phyloP scores from a whole-genome alignment of 2,888 invertebrate genomes.

The Drosophila melanocephala region DNA sequence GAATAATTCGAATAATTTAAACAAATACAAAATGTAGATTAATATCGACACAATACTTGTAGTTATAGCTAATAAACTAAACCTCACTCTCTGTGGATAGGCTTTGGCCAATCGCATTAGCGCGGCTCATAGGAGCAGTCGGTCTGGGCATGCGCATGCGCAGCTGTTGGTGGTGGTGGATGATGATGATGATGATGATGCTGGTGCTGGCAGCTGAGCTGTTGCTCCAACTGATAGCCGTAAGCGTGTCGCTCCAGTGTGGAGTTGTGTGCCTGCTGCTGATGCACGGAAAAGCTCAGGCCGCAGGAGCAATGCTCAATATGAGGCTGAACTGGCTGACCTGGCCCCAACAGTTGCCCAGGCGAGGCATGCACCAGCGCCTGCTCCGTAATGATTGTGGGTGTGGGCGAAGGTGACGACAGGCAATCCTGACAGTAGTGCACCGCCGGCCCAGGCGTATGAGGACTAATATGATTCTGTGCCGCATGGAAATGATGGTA shows the following conservation, averaged over 20 bases:
- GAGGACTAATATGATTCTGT: conserved; percentile 28
- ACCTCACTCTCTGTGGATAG: conserved; percentile 51
- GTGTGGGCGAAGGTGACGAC: conserved; percentile 78
- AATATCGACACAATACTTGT: conserved; percentile 52
- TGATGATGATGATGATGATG: conserved; percentile 52
- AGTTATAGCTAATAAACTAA: conserved; percentile 23
- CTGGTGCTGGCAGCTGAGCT: conserved; percentile 58
- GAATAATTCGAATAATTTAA: conserved; percentile 42
- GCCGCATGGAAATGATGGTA: conserved; percentile 52
- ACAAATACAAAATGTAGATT: conserved; percentile 24
- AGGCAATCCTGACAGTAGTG: conserved; percentile 75
- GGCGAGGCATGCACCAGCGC: conserved; percentile 76
- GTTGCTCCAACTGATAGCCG: conserved; percentile 43
- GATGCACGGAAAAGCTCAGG: conserved; percentile 75
- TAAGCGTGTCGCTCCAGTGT: conserved; percentile 46
- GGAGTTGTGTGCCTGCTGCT: conserved; percentile 34
- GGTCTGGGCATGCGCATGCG: conserved; percentile 73
- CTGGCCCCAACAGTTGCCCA: conserved; percentile 5
- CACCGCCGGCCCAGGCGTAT: conserved; percentile 40
- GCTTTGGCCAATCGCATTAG: conserved; percentile 15
- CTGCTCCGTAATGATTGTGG: conserved; percentile 80
- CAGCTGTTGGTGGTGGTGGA: conserved; percentile 32
- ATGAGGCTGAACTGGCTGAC: conserved; percentile 53
- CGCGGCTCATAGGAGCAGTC: conserved; percentile 71
- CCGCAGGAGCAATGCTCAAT: conserved; percentile 83